Base-by-base conservation (phyloP, 1,140 invertebrate genomes). In the Zophobas atratus region DNA sequence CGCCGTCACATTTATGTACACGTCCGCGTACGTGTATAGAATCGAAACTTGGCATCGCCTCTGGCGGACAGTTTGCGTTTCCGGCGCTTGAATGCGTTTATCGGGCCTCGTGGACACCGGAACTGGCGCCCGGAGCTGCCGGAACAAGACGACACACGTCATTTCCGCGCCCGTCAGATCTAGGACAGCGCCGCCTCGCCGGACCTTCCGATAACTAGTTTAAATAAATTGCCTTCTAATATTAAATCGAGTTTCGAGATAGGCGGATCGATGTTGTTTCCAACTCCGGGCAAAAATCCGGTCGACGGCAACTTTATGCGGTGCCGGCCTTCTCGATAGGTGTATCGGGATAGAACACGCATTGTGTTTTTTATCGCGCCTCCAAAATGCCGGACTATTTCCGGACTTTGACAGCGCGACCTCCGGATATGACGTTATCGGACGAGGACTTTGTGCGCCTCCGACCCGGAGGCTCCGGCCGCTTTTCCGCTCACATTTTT, bases 131-230 rank as follows among this genome's bases (percentile, higher is more conserved):
- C 83, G 79, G 81, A 83, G 81, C 84, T 81, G 82, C 82, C 85
- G 84, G 85, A 86, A 85, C 83, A 84, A 84, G 84, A 82, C 84
- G 85, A 86, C 85, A 86, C 84, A 86, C 85, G 84, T 85, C 85
- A 86, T 86, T 85, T 86, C 85, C 85, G 84, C 56, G 78, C 70
- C 77, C 82, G 83, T 86, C 84, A 85, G 80, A 83, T 80, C 77
- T 81, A 81, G 82, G 80, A 82, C 81, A 76, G 55, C 71, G 33
- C 34, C 75, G 70, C 67, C 67, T 55, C 63, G 67, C 74, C 55
- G 75, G 73, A 70, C 77, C 76, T 77, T 70, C 76, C 53, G 74
- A 81, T 79, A 81, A 79, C 70, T 77, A 70, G 73, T 80, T 81
- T 77, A 81, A 81, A 81, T 82, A 82, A 82, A 82, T 80, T 74